phyloP scores from a whole-genome alignment of 2,797 vertebrate species.

The Nannoperca obscura region DNA sequence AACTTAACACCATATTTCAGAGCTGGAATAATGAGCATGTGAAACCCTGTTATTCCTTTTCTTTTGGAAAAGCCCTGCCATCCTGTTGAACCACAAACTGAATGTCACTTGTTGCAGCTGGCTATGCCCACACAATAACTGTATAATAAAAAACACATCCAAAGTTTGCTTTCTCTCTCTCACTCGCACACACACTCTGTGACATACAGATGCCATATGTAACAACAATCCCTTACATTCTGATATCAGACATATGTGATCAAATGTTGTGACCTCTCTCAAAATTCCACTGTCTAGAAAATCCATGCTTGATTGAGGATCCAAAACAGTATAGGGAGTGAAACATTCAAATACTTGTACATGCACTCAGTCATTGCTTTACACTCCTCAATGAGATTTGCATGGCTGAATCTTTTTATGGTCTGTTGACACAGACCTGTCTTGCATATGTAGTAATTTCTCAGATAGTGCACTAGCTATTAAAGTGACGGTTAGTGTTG shows the following conservation, averaged over 20 bases:
- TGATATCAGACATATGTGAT: conserved; percentile 20
- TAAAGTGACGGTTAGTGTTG: not conserved
- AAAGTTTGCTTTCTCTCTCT: conserved; percentile 19
- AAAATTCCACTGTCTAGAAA: conserved; percentile 2
- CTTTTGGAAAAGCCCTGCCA: conserved; percentile 3
- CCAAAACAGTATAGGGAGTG: not conserved
- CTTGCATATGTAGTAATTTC: conserved; percentile 30
- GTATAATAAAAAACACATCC: conserved; percentile 39
- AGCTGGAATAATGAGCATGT: conserved; percentile 5
- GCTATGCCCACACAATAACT: conserved; percentile 32
- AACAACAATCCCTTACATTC: conserved; percentile 18
- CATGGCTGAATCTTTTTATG: conserved; percentile 15
- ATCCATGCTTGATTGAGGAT: not conserved
- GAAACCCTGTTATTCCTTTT: conserved; percentile 13
- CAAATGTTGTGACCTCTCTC: not conserved
- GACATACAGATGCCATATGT: conserved; percentile 11
- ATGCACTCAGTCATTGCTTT: conserved; percentile 1
- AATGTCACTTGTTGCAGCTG: conserved; percentile 32
- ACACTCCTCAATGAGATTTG: conserved; percentile 28
- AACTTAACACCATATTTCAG: not conserved
- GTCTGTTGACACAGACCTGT: conserved; percentile 17
- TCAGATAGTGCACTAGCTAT: not conserved
- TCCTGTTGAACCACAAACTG: conserved; percentile 7
- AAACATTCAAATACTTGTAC: conserved; percentile 38
- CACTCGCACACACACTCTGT: conserved; percentile 7